Evolutionary conservation across 1,140 invertebrate species (phyloP), one percentile per base, ranked within the genome.

Genomic region (Aphelinus atriplicis): DNA sequence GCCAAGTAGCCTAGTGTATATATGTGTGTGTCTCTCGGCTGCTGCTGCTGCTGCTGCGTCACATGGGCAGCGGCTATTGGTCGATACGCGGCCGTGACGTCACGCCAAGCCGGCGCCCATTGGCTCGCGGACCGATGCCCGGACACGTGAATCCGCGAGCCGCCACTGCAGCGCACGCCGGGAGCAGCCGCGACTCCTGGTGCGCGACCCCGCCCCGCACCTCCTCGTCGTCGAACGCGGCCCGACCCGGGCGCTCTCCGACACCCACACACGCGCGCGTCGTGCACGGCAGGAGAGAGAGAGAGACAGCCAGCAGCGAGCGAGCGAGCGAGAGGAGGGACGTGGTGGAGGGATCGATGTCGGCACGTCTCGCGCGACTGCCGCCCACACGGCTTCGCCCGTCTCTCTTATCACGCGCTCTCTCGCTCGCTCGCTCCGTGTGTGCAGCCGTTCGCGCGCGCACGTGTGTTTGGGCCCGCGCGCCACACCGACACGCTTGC

Each of bases 71-170:
- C 82, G 81, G 77, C 86, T 80, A 87, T 88, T 88, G 85, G 87
- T 88, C 85, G 86, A 87, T 88, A 86, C 77, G 86, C 85, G 82
- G 78, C 75, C 77, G 84, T 87, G 87, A 89, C 87, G 87, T 88
- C 85, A 86, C 71, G 63, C 51, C 51, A 58, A 61, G 77, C 70
- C 75, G 75, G 63, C 60, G 69, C 73, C 74, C 71, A 75, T 87
- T 87, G 86, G 86, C 64, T 68, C 78, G 77, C 75, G 78, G 73
- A 78, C 76, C 80, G 83, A 80, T 77, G 78, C 83, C 84, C 84
- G 82, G 85, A 89, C 87, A 89, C 86, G 88, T 89, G 87, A 88
- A 87, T 86, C 81, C 26, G 26, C 26, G 26, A 26, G 26, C 26
- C 26, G 26, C 26, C 26, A 26, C 26, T 26, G 26, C 26, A 26